Evolutionary conservation across 1,140 invertebrate species (phyloP), one percentile per base, ranked within the genome.

Genomic region (Sycobia sp.): DNA sequence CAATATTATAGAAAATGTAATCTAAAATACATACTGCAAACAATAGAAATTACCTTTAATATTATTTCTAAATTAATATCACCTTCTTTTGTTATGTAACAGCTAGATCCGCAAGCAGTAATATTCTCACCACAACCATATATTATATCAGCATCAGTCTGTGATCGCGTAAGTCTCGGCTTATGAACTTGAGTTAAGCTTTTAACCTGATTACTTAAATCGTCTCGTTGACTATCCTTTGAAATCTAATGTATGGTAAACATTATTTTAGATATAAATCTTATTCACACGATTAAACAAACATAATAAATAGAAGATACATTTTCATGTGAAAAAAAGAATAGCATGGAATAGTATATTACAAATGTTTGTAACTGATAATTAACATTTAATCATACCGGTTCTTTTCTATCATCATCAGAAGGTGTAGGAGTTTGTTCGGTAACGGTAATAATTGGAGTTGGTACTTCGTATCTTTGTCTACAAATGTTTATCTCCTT

Each of bases 391-490:
- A n/a, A 62, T 62, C 58, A 75, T 79, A 93, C 92, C 82, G 91
- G 90, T 81, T 89, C 82, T 74, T 86, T 87, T 68, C 92, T 84
- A 70, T 89, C 93, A 72, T 94, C 92, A 1, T 91, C 91, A 2
- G 91, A 94, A 10, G 92, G 92, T 9, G 90, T 89, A 0, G 94
- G 94, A 1, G 93, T 96, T 73, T 97, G 94, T 76, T 96, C 94
- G 1, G 96, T 97, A 0, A 98, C 94, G 1, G 95, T 97, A 44
- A 97, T 98, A 54, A 97, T 96, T 1, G 95, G 96, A 82, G 96
- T 96, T 39, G 89, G 84, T 1, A 84, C 80, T 59, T 81, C 80
- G 49, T 80, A 84, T 9, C 81, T 76, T 67, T 80, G 76, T 68
- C 77, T 80, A 44, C 79, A 76, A 72, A 80, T 78, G 44, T 70